Conservation (phyloP, 1,140 invertebrate genomes). For the Pararge aegeria region DNA sequence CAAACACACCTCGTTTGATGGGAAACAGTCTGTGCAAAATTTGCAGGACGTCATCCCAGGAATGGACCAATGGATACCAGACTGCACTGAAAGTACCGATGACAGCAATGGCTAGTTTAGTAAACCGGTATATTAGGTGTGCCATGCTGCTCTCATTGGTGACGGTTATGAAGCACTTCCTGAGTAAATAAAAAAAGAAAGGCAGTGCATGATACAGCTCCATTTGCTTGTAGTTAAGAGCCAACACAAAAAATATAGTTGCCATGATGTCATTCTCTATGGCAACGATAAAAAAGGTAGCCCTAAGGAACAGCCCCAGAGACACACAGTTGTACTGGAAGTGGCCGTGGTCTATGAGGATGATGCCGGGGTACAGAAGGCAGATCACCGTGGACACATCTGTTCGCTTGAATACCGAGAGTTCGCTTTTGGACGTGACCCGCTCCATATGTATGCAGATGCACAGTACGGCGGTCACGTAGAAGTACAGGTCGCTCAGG, state of each 20-base stretch:
- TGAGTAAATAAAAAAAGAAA: conserved; percentile 96
- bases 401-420: conserved; percentile 72
- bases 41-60: conserved; percentile 79
- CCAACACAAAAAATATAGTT: conserved; percentile 90
- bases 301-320: conserved; percentile 90
- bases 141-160: conserved; percentile 45
- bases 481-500: conserved; percentile 88
- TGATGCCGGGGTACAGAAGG: conserved; percentile 93
- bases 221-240: conserved; percentile 99
- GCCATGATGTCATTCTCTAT: conserved; percentile 83
- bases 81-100: conserved; percentile 85
- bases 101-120: conserved; percentile 58
- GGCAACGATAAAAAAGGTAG: conserved; percentile 84
- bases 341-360: conserved; percentile 98
- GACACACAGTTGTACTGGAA: conserved; percentile 99
- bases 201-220: conserved; percentile 98
- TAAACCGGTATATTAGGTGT: conserved; percentile 50
- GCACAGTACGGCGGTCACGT: conserved; percentile 84
- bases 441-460: conserved; percentile 66
- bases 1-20: conserved; percentile 95
- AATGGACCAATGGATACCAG: conserved; percentile 93
- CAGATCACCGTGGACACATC: conserved; percentile 79
- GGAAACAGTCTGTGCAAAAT: conserved; percentile 94
- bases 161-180: conserved; percentile 80
- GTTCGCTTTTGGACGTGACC: conserved; percentile 51